Evolutionary conservation across 2,113 vertebrate species (phyloP), one percentile per base, ranked within the genome.

Genomic region (Lophius piscatorius): DNA sequence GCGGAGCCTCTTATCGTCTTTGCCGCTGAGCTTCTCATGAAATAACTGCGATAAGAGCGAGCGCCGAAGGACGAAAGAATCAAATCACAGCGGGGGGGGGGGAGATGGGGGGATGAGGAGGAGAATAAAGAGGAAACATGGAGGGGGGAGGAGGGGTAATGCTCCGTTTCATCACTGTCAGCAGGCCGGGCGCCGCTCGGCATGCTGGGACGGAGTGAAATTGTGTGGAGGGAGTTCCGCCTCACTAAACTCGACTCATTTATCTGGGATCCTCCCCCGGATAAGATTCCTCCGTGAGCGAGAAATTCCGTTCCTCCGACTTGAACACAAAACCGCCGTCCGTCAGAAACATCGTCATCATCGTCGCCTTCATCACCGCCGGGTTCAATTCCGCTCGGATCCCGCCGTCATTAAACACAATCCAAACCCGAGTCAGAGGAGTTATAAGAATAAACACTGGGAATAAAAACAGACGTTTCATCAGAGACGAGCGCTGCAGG

Each of bases 101-200:
- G 18, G 22, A 35, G 51, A 21, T 8, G 28, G 10, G 38, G 42
- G 10, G 35, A 28, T 38, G 29, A 49, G 44, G 38, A 46, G 36
- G 7, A 3, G 14, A 9, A 52, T 14, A 33, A 47, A 61, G 41
- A 39, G 40, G 64, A 17, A 42, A 24, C 11, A 8, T n/a, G 7
- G 47, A n/a, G 31, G 35, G 22, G 17, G 24, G 29, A 45, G 12
- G 47, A 23, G 26, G 31, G 28, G 57, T 58, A 57, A 65, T 54
- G 52, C 60, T 31, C 55, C 41, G 21, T 61, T 87, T 78, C 67
- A 70, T 84, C 72, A 84, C 34, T 82, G 76, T 87, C 79, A 79
- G 58, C 40, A 14, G 17, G 35, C 41, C 6, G n/a, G 56, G n/a
- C n/a, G 46, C 13, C 40, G 28, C 65, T 78, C 44, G 1, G 50